Evolutionary conservation across 2,797 vertebrate genomes (phyloP).

Genomic region (Eremophila alpestris): DNA sequence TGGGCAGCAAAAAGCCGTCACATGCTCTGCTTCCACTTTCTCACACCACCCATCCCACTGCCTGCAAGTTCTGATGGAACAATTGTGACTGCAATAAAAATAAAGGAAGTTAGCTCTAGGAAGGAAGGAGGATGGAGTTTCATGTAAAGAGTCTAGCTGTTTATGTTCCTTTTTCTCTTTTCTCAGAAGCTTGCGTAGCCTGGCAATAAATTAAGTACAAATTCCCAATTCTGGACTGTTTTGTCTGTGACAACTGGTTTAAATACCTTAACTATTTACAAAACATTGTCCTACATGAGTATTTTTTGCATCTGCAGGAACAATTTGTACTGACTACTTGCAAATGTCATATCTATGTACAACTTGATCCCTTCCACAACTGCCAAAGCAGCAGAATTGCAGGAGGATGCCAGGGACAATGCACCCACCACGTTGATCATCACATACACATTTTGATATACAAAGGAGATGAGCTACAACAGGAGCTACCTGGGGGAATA

Average conservation of each 20-base stretch:
- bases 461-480: background rate
- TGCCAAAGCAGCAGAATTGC: background rate
- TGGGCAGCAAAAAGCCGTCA: background rate
- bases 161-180: background rate
- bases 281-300: background rate
- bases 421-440: background rate
- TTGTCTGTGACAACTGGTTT: background rate
- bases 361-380: background rate
- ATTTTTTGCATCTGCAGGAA: background rate
- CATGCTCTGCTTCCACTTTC: background rate
- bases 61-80: background rate
- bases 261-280: background rate
- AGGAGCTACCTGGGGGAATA: background rate
- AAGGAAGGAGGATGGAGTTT: background rate
- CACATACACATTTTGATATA: background rate
- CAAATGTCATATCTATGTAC: background rate
- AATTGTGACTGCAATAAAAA: background rate
- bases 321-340: background rate
- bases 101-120: background rate
- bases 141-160: background rate
- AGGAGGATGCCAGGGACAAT: background rate
- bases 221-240: background rate
- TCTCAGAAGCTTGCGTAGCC: background rate
- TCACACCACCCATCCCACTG: fast-evolving
- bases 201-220: background rate